Percentiles rank a stretch among this genome's conserved stretches.
Evolutionary conservation across 1,140 invertebrate species (phyloP).

Genomic region (Hormaphis cornu): DNA sequence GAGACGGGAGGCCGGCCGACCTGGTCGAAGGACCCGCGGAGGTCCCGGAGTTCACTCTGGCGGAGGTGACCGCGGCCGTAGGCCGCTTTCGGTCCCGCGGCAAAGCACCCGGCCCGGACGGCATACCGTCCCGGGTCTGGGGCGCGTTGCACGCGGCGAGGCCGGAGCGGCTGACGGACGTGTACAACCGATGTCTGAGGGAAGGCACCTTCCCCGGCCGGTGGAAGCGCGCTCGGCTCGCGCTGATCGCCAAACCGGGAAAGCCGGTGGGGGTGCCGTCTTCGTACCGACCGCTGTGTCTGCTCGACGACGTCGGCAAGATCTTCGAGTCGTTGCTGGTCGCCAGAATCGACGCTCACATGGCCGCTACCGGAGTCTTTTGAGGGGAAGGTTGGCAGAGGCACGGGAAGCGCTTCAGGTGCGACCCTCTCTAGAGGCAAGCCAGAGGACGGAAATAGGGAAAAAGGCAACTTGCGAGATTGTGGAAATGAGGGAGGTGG

Average conservation of each 20-base stretch:
- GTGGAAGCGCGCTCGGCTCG: slow-evolving; percentile 9
- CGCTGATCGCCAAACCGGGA: slow-evolving; percentile 33
- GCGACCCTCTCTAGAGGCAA: no score
- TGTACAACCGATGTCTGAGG: background rate
- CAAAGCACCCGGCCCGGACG: background rate
- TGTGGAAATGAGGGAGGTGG: no score
- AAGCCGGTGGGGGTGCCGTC: slow-evolving; percentile 4
- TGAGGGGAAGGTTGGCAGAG: no score
- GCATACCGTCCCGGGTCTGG: background rate
- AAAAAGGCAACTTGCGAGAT: no score
- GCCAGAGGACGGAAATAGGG: no score
- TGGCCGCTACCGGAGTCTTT: no score
- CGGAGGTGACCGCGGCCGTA: background rate
- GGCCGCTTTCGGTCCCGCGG: no score
- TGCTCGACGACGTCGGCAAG: slow-evolving; percentile 34
- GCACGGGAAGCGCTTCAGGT: no score
- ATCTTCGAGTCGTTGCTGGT: slow-evolving; percentile 36
- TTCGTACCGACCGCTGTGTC: slow-evolving; percentile 36
- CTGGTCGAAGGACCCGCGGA: background rate
- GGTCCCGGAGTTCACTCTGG: background rate
- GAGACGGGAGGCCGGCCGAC: background rate
- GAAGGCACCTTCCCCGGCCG: background rate
- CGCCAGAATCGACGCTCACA: no score
- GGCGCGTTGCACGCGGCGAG: background rate
- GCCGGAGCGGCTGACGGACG: background rate